A percentile compares a stretch with the other conserved stretches of the same genome.
phyloP scores from a whole-genome alignment of 2,113 vertebrate species.

The Halcyon senegalensis region DNA sequence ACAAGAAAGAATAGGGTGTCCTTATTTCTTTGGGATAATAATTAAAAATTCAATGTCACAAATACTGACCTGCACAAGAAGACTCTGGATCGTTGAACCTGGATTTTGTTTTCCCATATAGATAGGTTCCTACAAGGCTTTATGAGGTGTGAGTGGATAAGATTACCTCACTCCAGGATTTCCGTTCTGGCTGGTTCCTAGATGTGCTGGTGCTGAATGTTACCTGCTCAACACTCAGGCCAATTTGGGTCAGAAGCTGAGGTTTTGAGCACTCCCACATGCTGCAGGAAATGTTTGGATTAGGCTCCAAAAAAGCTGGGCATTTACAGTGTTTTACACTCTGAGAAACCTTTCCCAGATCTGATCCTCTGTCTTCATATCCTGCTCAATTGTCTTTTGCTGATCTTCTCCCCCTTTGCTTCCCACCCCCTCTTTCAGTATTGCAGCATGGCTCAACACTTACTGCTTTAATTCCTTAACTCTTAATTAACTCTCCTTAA shows the following conservation, averaged over 20 bases:
- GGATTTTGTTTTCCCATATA: not conserved
- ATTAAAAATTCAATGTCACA: conserved; percentile 1
- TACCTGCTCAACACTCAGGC: not conserved
- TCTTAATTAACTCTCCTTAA: not conserved
- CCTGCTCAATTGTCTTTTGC: not conserved
- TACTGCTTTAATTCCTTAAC: not conserved
- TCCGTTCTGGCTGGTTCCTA: not conserved
- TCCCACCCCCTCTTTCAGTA: not conserved
- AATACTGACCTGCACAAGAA: not conserved
- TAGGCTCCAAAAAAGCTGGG: not conserved
- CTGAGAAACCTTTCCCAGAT: not conserved
- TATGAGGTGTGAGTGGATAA: conserved; percentile 31
- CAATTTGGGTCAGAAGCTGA: not conserved
- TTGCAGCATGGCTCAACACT: not conserved
- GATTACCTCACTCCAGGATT: conserved; percentile 28
- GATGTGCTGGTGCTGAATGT: not conserved
- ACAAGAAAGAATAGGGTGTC: not conserved
- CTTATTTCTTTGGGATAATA: not conserved
- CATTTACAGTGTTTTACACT: not conserved
- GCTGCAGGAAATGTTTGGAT: not conserved
- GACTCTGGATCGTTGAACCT: not conserved
- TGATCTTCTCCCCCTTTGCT: not conserved
- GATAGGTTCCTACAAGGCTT: not conserved
- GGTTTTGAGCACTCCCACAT: not conserved
- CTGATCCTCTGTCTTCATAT: not conserved